Evolutionary conservation across 1,140 invertebrate species (phyloP), one percentile per base, ranked within the genome.

Genomic region (Stegodyphus mimosarum): DNA sequence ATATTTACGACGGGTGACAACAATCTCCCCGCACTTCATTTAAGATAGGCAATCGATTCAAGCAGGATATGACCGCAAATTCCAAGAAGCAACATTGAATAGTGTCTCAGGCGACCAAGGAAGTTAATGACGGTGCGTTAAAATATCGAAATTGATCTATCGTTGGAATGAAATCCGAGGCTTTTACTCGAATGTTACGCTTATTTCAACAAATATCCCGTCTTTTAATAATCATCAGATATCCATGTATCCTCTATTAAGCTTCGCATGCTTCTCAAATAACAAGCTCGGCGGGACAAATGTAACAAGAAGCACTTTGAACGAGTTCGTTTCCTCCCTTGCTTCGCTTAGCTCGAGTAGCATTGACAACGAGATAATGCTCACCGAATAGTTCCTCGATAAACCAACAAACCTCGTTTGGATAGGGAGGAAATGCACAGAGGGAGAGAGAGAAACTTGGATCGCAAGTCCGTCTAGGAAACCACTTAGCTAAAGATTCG

Each of bases 391-490:
- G 74, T 76, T 76, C 17, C 74, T 76, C 74, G 74, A 76, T 76
- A 76, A 76, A 76, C 55, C 74, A 76, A 76, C 74, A 66, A 76
- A 76, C 55, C 60, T 76, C 74, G 74, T 60, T 76, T 67, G n/a
- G 64, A 67, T 15, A 67, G 17, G 55, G 55, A 60, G 15, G 15
- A 33, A 33, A 33, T 33, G 33, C 33, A 33, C 55, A 9, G 7
- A n/a, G 64, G 64, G 64, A 17, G 17, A n/a, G 64, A n/a, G 17
- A 67, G 11, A 67, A 67, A 15, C 17, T 67, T 15, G 64, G 17
- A 17, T 67, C 7, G 10, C n/a, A 67, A 67, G 64, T 67, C 17
- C 60, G 74, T 64, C 72, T 74, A 33, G 18, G 51, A 74, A 74
- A 74, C 55, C 74, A 66, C 74, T 76, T 76, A 76, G 55, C 55